These are phyloP conservation scores for Xanthia icteritia DNA, from an alignment of 2,888 invertebrate species.

Conservation along the genomic window DNA sequence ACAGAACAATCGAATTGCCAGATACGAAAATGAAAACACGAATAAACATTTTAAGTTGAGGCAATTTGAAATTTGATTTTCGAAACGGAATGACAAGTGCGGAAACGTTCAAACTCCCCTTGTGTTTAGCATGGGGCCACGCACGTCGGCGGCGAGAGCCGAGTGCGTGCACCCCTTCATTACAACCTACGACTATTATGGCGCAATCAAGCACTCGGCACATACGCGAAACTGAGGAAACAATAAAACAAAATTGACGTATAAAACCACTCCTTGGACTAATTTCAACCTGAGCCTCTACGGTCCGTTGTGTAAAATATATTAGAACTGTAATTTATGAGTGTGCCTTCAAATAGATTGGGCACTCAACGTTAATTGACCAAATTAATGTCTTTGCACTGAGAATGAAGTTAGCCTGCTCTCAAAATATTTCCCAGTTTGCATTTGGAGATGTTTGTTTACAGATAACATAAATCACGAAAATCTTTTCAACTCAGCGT, in stretches of 20 bases:
- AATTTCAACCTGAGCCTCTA: conserved; percentile 78
- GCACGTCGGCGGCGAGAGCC: conserved; percentile 76
- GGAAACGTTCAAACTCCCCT: conserved; percentile 84
- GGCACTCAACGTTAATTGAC: conserved; percentile 67
- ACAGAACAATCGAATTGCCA: conserved; percentile 51
- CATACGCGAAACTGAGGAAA: conserved; percentile 89
- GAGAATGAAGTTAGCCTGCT: conserved; percentile 25
- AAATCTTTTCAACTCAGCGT: background rate
- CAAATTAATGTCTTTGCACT: conserved; percentile 61
- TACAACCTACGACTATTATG: conserved; percentile 86
- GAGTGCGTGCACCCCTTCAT: conserved; percentile 88
- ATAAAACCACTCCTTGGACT: conserved; percentile 86
- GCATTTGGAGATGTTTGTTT: conserved; percentile 3
- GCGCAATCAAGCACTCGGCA: conserved; percentile 88
- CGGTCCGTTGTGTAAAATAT: conserved; percentile 80
- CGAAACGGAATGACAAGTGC: conserved; percentile 82
- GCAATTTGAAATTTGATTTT: conserved; percentile 80
- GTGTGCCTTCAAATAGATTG: conserved; percentile 73
- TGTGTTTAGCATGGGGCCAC: conserved; percentile 84
- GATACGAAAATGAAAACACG: conserved; percentile 65
- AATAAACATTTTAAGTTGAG: conserved; percentile 71
- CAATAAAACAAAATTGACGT: conserved; percentile 88
- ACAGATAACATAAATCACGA: conserved; percentile 16
- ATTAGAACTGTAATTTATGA: conserved; percentile 77
- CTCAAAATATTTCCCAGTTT: conserved; percentile 29